phyloP scores from a whole-genome alignment of 2,888 invertebrate genomes.

The Acleris cristana region DNA sequence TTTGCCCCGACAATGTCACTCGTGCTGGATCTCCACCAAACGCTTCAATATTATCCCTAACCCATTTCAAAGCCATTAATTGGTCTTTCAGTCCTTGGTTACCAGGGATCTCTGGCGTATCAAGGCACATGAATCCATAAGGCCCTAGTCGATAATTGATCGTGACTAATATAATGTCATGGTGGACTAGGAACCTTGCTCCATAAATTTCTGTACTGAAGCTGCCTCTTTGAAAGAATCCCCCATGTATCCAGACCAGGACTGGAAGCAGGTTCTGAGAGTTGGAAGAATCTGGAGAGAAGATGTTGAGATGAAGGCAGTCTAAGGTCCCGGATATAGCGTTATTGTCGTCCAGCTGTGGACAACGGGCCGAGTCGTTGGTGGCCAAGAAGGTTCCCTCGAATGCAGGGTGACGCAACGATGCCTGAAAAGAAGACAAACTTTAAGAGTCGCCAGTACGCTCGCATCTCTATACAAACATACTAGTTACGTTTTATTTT shows the following conservation, averaged over 20 bases:
- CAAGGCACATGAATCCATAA: slow-evolving; percentile 41
- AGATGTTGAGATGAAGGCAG: slow-evolving; percentile 84
- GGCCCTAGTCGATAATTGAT: slow-evolving; percentile 39
- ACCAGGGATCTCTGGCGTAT: slow-evolving; percentile 45
- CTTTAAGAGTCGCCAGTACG: no score
- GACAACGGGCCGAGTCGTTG: slow-evolving; percentile 56
- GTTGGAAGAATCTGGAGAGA: slow-evolving; percentile 30
- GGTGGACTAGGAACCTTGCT: slow-evolving; percentile 33
- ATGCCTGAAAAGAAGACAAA: slow-evolving; percentile 46
- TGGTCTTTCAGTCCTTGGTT: slow-evolving; percentile 48
- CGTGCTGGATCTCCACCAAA: slow-evolving; percentile 38
- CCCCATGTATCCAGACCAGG: slow-evolving; percentile 38
- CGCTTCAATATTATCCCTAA: slow-evolving; percentile 39
- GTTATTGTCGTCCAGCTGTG: slow-evolving; percentile 48
- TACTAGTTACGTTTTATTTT: no score
- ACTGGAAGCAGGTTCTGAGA: slow-evolving; percentile 37
- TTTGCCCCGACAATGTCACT: slow-evolving; percentile 38
- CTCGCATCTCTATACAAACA: no score
- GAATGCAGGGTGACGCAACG: slow-evolving; percentile 49
- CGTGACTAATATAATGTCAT: slow-evolving; percentile 37
- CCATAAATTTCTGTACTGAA: slow-evolving; percentile 13
- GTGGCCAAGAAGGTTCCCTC: slow-evolving; percentile 54
- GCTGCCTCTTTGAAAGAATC: slow-evolving; percentile 24
- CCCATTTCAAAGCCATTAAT: slow-evolving; percentile 38
- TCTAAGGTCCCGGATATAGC: slow-evolving; percentile 65